phyloP scores from a whole-genome alignment of 1,140 invertebrate genomes.

The Sarcophaga peregrina region DNA sequence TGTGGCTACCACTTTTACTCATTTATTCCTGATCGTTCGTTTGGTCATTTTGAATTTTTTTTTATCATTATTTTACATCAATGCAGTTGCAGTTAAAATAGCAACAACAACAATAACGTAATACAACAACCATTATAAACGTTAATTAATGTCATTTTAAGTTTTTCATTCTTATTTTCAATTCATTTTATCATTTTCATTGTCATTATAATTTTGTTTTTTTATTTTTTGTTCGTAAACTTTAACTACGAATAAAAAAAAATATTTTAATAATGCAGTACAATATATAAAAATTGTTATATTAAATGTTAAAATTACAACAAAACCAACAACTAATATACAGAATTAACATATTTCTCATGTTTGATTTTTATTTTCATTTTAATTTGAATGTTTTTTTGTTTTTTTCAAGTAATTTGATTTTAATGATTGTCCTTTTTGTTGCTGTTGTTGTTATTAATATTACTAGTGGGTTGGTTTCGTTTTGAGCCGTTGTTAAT shows the following conservation, averaged over 20 bases:
- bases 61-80: constrained; percentile 23
- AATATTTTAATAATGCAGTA: too few species aligned
- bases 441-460: background rate
- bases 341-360: constrained; percentile 26
- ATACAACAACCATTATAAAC: constrained; percentile 16
- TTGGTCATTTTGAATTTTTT: constrained; percentile 4
- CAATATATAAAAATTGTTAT: background rate
- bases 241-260: too few species aligned
- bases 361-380: constrained; percentile 4
- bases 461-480: background rate
- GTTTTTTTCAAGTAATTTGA: constrained; percentile 27
- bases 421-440: constrained; percentile 25
- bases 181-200: too few species aligned
- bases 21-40: background rate
- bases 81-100: background rate
- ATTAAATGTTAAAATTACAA: constrained; percentile 16
- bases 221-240: background rate
- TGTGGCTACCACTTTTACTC: background rate
- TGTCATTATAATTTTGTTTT: background rate
- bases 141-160: constrained; percentile 33
- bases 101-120: background rate
- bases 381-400: background rate
- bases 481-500: background rate
- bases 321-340: background rate
- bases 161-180: background rate